Conservation (phyloP, 2,888 invertebrate genomes). For the Aporophyla lueneburgensis region DNA sequence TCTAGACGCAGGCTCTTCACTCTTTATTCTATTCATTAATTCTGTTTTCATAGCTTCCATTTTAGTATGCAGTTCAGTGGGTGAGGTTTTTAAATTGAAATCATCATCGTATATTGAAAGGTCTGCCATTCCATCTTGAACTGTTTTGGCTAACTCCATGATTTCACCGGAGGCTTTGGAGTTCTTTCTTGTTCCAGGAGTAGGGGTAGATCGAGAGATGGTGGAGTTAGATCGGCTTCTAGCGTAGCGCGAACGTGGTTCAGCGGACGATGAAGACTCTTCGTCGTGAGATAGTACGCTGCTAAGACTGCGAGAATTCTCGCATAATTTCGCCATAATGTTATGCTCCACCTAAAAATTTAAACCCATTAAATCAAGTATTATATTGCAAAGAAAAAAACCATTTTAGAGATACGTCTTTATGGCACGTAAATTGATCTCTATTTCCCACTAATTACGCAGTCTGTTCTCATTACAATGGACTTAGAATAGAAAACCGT, state of each 20-base stretch:
- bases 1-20: constrained; percentile 77
- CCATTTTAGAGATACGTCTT: not conserved
- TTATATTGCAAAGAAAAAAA: not conserved
- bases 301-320: constrained; percentile 83
- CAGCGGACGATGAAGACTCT: constrained; percentile 82
- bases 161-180: constrained; percentile 86
- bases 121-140: constrained; percentile 90
- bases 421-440: not conserved
- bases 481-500: constrained; percentile 2
- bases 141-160: constrained; percentile 88
- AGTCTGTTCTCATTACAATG: constrained; percentile 7
- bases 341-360: constrained; percentile 80
- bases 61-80: constrained; percentile 82
- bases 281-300: constrained; percentile 85
- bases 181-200: constrained; percentile 76
- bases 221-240: constrained; percentile 80
- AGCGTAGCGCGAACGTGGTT: constrained; percentile 81
- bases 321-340: constrained; percentile 81
- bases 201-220: constrained; percentile 80
- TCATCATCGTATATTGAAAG: constrained; percentile 84
- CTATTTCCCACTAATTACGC: not conserved
- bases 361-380: not conserved
- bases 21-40: constrained; percentile 84
- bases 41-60: constrained; percentile 84
- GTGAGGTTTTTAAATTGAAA: constrained; percentile 71